Base-by-base conservation (phyloP, 2,113 vertebrate species). In the Tupaia chinensis region DNA sequence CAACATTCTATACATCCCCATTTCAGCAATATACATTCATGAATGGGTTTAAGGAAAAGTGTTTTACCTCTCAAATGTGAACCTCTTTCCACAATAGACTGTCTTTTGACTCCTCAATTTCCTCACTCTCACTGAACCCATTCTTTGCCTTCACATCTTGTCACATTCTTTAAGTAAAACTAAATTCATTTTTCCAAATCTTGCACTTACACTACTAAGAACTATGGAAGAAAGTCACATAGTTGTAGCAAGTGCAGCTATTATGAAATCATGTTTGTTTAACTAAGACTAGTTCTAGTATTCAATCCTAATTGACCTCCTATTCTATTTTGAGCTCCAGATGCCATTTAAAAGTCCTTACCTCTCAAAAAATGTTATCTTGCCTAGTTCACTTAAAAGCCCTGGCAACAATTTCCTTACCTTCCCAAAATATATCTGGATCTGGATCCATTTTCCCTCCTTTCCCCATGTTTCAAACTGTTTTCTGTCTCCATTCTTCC, bases 151-250 rank as follows among this genome's bases (percentile, higher is more conserved):
- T 5, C 7, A 44, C 13, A 58, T 72, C 14, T 22, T 87, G 44
- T 53, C 80, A 89, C 17, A 86, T 19, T 7, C n/a, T 89, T 89
- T 87, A 92, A 76, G 20, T 77, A 93, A 96, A 89, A 83, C 17
- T 92, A 91, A 96, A 60, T 44, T 90, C 32, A 25, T 32, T 12
- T 83, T 77, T 84, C 5, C 68, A 93, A 81, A 72, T 95, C 56
- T 91, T 96, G 44, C 29, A 70, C 34, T n/a, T 82, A 10, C 12
- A 74, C 19, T 60, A 19, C 74, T 83, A 83, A 82, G 25, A 60
- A 92, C 15, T 58, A 54, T 7, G 73, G 16, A 95, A 82, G 22
- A 87, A 82, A 94, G n/a, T 63, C 44, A 95, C 25, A 70, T 9
- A 93, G 68, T 56, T 87, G 22, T 70, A 81, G 19, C 13, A 94